Conservation (phyloP, 1,140 invertebrate genomes). For the Mylabris phalerata region DNA sequence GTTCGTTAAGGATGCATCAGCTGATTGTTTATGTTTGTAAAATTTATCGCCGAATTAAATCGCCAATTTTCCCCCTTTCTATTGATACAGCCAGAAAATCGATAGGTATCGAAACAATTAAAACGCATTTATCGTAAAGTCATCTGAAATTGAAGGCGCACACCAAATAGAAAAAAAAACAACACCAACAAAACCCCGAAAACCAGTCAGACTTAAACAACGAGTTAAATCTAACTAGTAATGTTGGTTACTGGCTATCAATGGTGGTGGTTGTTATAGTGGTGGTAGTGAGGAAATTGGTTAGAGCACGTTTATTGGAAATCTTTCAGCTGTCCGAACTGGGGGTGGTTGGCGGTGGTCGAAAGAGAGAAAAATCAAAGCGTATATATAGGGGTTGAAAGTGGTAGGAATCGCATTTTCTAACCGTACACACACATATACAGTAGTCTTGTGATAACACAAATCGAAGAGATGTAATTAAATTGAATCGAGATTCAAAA, state of each 20-base stretch:
- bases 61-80: background rate
- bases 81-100: background rate
- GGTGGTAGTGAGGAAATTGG: slow-evolving; percentile 35
- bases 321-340: slow-evolving; percentile 42
- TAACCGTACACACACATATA: too few species aligned
- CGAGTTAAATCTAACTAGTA: slow-evolving; percentile 25
- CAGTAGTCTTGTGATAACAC: too few species aligned
- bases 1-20: too few species aligned
- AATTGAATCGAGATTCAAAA: too few species aligned
- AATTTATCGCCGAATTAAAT: too few species aligned
- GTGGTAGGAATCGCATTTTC: too few species aligned
- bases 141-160: slow-evolving; percentile 32
- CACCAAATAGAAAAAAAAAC: slow-evolving; percentile 1
- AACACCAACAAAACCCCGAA: background rate
- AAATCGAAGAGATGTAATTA: too few species aligned
- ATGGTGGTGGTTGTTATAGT: slow-evolving; percentile 25
- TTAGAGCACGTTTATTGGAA: slow-evolving; percentile 41
- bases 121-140: slow-evolving; percentile 35
- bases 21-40: background rate
- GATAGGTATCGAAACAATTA: slow-evolving; percentile 5
- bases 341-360: background rate
- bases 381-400: too few species aligned
- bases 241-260: slow-evolving; percentile 26
- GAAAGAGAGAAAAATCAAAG: too few species aligned
- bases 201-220: background rate